Conservation (phyloP, 1,140 invertebrate species). For the Nylanderia fulva region DNA sequence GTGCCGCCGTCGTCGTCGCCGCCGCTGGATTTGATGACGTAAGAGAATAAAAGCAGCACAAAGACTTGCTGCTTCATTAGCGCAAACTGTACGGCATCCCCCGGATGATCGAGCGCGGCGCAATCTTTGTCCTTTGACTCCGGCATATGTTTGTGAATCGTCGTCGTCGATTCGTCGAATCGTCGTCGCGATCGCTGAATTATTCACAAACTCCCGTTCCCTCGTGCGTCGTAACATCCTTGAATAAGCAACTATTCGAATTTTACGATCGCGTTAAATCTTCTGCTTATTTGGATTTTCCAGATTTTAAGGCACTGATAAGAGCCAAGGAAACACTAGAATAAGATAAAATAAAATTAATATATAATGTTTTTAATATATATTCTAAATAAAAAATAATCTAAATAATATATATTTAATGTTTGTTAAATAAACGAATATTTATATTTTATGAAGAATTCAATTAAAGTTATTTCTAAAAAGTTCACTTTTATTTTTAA, state of each 20-base stretch:
- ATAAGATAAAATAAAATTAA: conserved; percentile 6
- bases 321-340: not conserved
- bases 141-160: conserved; percentile 21
- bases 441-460: not conserved
- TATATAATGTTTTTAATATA: not conserved
- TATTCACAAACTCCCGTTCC: conserved; percentile 28
- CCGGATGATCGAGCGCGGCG: not conserved
- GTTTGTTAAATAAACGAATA: not conserved
- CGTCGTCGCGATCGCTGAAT: conserved; percentile 29
- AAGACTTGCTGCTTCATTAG: conserved; percentile 80
- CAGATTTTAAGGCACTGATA: not conserved
- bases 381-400: no score
- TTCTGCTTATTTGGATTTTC: not conserved
- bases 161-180: conserved; percentile 10
- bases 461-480: not conserved
- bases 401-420: not conserved
- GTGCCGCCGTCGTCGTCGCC: conserved; percentile 47
- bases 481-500: not conserved
- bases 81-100: conserved; percentile 70
- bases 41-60: conserved; percentile 81
- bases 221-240: not conserved
- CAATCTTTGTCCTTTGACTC: conserved; percentile 56
- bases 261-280: not conserved
- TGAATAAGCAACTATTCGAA: not conserved
- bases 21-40: conserved; percentile 77